Evolutionary conservation across 2,888 invertebrate genomes (phyloP), one percentile per base, ranked within the genome.

Genomic region (Folsomia manolachei): DNA sequence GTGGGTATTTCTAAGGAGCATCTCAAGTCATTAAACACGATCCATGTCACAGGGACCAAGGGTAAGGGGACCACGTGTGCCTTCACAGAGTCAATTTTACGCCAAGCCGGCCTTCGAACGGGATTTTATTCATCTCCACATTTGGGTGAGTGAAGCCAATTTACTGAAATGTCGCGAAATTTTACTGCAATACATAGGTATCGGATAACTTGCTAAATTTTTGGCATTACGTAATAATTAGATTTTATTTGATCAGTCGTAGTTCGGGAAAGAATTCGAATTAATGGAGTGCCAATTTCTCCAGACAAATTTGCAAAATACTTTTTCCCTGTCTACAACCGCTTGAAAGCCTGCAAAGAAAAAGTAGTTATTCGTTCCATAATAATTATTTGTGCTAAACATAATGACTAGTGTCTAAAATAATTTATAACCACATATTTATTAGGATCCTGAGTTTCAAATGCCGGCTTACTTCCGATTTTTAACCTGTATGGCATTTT

Each of bases 81-180:
- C 0, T 90, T 94, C 84, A 89, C 91, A 78, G 99, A 99, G 84
- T 89, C 91, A 0, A 93, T 99, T 75, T 86, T 99, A 11, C 89
- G 94, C 0, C 85, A 89, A 25, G 90, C 93, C 83, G 95, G 95
- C 1, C 89, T 89, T 82, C 90, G 88, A 81, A 98, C 97, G 0
- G 98, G 98, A 4, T 93, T 99, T 83, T 98, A 89, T 84, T 95
- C 95, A 65, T 99, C 98, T 0, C 99, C 99, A 0, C 99, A 99
- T 85, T 85, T 99, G 73, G 87, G n/a, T n/a, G n/a, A n/a, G n/a
- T n/a, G n/a, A n/a, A n/a, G n/a, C n/a, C n/a, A n/a, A n/a, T n/a
- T n/a, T n/a, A n/a, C n/a, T n/a, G n/a, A n/a, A n/a, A n/a, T n/a
- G n/a, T n/a, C n/a, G n/a, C n/a, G n/a, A n/a, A n/a, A n/a, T n/a